Percentiles rank a stretch among this genome's conserved stretches.
phyloP scores from a whole-genome alignment of 2,888 invertebrate species.

The Amblyteles armatorius region DNA sequence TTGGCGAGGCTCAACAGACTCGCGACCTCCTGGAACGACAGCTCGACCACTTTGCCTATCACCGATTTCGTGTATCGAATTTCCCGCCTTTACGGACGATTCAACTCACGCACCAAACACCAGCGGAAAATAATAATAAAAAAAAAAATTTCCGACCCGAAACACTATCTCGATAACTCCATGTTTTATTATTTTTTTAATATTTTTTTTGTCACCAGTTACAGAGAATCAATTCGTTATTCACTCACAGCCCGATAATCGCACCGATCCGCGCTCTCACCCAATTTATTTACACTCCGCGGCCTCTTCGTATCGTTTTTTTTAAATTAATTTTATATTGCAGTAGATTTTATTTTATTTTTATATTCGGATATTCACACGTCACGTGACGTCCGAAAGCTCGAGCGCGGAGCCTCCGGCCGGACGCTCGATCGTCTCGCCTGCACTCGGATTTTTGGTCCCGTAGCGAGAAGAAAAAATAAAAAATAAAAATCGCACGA shows the following conservation, averaged over 20 bases:
- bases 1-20: slow-evolving; percentile 77
- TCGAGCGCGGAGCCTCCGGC: too few relatives aligned
- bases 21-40: slow-evolving; percentile 78
- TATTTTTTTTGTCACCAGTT: not conserved
- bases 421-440: too few relatives aligned
- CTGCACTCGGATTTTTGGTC: too few relatives aligned
- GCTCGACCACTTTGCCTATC: slow-evolving; percentile 70
- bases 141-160: not conserved
- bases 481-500: too few relatives aligned
- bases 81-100: not conserved
- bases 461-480: too few relatives aligned
- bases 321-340: too few relatives aligned
- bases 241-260: not conserved
- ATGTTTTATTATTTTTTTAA: not conserved
- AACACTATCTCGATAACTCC: not conserved
- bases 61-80: slow-evolving; percentile 10
- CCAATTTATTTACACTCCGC: too few relatives aligned
- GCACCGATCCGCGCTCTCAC: too few relatives aligned
- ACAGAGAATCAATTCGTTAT: not conserved
- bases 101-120: not conserved
- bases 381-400: too few relatives aligned
- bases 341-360: too few relatives aligned
- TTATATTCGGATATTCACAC: too few relatives aligned
- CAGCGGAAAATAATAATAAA: not conserved
- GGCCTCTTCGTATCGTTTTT: too few relatives aligned